Base-by-base conservation (phyloP, 2,888 invertebrate species). In the Noctua janthe region DNA sequence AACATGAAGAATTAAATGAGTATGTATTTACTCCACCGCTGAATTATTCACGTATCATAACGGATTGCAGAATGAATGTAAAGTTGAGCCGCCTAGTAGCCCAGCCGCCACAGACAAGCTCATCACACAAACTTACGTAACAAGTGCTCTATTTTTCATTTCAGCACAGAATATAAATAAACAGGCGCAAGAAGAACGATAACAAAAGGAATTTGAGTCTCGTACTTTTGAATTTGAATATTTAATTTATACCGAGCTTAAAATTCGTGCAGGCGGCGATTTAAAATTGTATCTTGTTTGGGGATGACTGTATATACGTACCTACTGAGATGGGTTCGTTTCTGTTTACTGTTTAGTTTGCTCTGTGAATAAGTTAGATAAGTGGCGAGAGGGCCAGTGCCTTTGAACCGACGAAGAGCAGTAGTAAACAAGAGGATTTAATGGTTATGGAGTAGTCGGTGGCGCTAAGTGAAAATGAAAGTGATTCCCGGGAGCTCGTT, bases 391-490 rank as follows among this genome's bases (percentile, higher is more conserved):
- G 90, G 90, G 91, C 89, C 87, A 88, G 91, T 87, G 89, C 84
- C 89, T 89, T 87, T 89, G 90, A 92, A 91, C 92, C 86, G 87
- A 84, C 87, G 85, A 84, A 90, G 90, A 92, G 90, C 86, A 90
- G 94, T 91, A 92, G 94, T 95, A 95, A 95, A 95, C 94, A 94
- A 93, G 91, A 90, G 92, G 92, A 94, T 94, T 94, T 95, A 95
- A 96, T 94, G 94, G 93, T 94, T 94, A 95, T 94, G 92, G 91
- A 93, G 93, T 92, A 93, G 94, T 95, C 93, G 92, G 93, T 93
- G 92, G 93, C 91, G 92, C 93, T 95, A 94, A 95, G 95, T 95
- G 96, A 95, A 95, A 96, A 95, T 94, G 94, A 95, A 95, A 95
- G 94, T 94, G 93, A 94, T 94, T 95, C 94, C 91, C 93, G 87